These are phyloP conservation scores for Colistium nudipinnis DNA, from an alignment of 2,113 vertebrate genomes.

Conservation along the genomic window DNA sequence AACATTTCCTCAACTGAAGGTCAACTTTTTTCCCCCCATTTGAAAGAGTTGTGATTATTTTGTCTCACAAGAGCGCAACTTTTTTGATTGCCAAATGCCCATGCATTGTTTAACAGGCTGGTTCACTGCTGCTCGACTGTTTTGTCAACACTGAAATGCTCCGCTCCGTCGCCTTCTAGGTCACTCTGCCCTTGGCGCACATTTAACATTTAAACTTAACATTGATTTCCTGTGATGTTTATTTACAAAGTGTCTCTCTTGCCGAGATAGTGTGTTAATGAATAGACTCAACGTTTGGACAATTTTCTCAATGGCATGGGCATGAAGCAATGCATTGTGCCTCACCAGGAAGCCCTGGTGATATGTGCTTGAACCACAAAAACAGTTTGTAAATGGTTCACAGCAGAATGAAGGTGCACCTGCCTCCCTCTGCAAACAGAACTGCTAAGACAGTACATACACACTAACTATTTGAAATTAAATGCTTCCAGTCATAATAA, in stretches of 20 bases:
- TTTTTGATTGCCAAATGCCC: constrained; percentile 6
- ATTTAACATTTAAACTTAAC: background rate
- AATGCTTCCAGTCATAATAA: constrained; percentile 14
- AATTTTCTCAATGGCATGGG: background rate
- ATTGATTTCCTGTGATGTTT: background rate
- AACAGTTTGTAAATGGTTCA: constrained; percentile 58
- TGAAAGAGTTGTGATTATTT: background rate
- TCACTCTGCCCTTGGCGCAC: constrained; percentile 10
- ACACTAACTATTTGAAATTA: too few relatives aligned
- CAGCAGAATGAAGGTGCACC: constrained; percentile 49
- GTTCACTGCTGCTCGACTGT: background rate
- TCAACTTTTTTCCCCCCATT: background rate
- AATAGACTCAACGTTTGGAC: background rate
- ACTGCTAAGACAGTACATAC: constrained; percentile 9
- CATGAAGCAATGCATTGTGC: background rate
- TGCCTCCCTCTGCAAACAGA: constrained; percentile 21
- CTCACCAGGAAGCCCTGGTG: background rate
- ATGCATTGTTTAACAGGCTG: constrained; percentile 24
- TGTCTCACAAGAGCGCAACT: background rate
- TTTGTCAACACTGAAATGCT: constrained; percentile 23
- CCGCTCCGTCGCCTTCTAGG: background rate
- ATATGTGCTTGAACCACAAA: background rate
- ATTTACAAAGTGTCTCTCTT: background rate
- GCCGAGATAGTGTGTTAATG: background rate
- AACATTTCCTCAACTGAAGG: background rate